phyloP scores from a whole-genome alignment of 2,888 invertebrate species.

The Acheta domesticus region DNA sequence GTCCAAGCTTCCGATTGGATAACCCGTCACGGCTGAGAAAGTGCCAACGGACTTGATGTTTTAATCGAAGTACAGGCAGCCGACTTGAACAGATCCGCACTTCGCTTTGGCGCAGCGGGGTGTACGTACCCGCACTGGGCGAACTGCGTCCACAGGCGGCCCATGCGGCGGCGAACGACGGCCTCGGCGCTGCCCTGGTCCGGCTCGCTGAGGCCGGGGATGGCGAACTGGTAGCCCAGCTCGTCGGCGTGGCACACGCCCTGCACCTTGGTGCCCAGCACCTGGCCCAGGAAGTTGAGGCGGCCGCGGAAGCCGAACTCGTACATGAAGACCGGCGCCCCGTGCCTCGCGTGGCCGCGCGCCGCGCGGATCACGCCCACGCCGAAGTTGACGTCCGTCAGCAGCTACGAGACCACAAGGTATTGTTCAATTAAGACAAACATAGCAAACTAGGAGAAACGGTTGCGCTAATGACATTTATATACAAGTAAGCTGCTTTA shows the following conservation, averaged over 20 bases:
- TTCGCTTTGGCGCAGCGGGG: not conserved
- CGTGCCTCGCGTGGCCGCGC: not conserved
- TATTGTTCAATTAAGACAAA: too few relatives aligned
- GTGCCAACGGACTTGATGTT: too few relatives aligned
- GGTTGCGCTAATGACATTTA: too few relatives aligned
- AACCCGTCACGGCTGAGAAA: too few relatives aligned
- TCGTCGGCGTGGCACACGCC: constrained; percentile 6
- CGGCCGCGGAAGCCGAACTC: not conserved
- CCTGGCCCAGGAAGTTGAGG: not conserved
- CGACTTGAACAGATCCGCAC: too few relatives aligned
- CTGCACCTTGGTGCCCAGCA: not conserved
- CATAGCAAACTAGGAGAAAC: too few relatives aligned
- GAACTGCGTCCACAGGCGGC: not conserved
- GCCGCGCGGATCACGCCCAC: not conserved
- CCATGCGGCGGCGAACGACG: not conserved
- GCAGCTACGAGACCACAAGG: not conserved
- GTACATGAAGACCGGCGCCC: not conserved
- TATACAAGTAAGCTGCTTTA: too few relatives aligned
- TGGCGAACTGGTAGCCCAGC: not conserved
- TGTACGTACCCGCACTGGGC: not conserved
- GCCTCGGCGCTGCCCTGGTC: not conserved
- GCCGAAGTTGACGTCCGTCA: not conserved
- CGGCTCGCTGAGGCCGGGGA: not conserved
- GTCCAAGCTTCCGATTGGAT: too few relatives aligned
- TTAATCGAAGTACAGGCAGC: too few relatives aligned